Base-by-base conservation (phyloP, 37 sponge, comb jelly and placozoan species). In the Eunapius fragilis region DNA sequence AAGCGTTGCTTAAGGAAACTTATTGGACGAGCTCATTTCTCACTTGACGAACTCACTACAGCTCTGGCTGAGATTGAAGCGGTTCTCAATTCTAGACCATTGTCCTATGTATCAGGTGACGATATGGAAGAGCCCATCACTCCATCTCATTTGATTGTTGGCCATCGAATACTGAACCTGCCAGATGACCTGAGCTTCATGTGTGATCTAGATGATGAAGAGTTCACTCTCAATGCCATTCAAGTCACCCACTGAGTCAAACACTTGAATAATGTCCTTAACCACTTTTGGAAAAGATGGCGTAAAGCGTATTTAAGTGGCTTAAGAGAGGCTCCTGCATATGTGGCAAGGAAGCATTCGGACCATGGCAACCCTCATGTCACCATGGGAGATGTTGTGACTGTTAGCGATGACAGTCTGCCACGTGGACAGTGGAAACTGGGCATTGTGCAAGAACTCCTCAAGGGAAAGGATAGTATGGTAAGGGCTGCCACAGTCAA, bases 201-300 rank as follows among this genome's bases (percentile, higher is more conserved):
- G 78, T 35, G 36, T 27, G 78, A 77, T 36, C 36, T 27, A 36
- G 78, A 77, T 38, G 48, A 77, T 77, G 80, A 79, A 4, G 78
- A 77, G 78, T 77, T 77, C 41, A 77, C 78, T 35, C 36, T 77
- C 78, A 35, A 35, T 41, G 37, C 30, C 36, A 38, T 6, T 36
- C 41, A 35, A 77, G 78, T 41, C 11, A 77, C 33, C 72, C 23
- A 28, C 38, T 12, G 48, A 77, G 78, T 38, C 23, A 31, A 35
- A 36, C 78, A 77, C 41, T 38, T 77, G 38, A 77, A 35, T 77
- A 77, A 77, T 36, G 36, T 77, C 26, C 38, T 77, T 38, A 77
- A 77, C 78, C 78, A 77, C 33, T 77, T 77, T 38, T 77, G 78
- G 78, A 77, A 36, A 41, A 35, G 78, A 7, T 73, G 84, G 84